Evolutionary conservation across 1,140 invertebrate species (phyloP), one percentile per base, ranked within the genome.

Genomic region (Eueides isabella): DNA sequence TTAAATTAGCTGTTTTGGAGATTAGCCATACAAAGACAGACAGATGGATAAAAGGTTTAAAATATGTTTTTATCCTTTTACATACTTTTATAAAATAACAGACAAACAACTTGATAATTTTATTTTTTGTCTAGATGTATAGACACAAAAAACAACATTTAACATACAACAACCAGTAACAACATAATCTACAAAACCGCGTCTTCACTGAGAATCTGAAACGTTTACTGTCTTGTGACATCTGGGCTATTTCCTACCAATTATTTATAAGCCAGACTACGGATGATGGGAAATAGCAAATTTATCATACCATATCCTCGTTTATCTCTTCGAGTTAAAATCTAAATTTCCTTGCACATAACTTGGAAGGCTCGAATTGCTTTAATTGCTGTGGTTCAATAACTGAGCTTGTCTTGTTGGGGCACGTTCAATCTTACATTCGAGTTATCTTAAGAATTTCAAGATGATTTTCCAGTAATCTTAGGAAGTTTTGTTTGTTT

Each of bases 241-340:
- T 67, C 66, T 48, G 28, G 66, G 48, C 41, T 67, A 67, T 55
- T 67, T 55, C 66, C 41, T 30, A 67, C 66, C 66, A 67, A 35
- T 67, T 67, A 44, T 35, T 41, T 28, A 67, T 26, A 44, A 67
- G 41, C 66, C 41, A 67, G 38, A 6, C 19, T 16, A 48, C 28
- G 48, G 66, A 55, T 48, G 66, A 48, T 30, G 16, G 41, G 66
- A 67, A 67, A 48, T 67, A 23, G 30, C 12, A 29, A 26, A 31
- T 29, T 55, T 55, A 19, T 19, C n/a, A 55, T 55, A 23, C 48
- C 66, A 31, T 44, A 44, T 48, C 66, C 66, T 67, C 4, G 4
- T 9, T 30, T 48, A 30, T 55, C 23, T 55, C 48, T 11, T 26
- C 19, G 19, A 55, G 19, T 55, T 55, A 55, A 55, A 55, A 55